A percentile compares a stretch with the other conserved stretches of the same genome.
These are phyloP conservation scores for Thunnus albacares DNA, from an alignment of 2,797 vertebrate species.

Conservation along the genomic window DNA sequence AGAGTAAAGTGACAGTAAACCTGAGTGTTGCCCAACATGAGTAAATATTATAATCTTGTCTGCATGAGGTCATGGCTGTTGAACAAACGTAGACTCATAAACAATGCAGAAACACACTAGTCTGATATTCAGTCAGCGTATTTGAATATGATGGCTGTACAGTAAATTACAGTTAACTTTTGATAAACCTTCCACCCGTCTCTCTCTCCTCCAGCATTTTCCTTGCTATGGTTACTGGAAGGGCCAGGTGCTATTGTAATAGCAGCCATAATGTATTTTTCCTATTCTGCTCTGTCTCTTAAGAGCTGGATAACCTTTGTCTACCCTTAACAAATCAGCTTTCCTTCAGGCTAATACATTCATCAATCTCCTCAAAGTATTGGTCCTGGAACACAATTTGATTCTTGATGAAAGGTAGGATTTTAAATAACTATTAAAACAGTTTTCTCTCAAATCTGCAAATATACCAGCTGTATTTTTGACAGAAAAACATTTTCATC, in stretches of 20 bases:
- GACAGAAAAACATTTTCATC: background rate
- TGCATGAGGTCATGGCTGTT: background rate
- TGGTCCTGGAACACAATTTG: too few relatives aligned
- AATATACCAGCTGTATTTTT: background rate
- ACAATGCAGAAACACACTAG: background rate
- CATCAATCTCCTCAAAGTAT: background rate
- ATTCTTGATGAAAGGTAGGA: too few relatives aligned
- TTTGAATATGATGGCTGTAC: background rate
- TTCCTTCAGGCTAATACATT: background rate
- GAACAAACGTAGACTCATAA: background rate
- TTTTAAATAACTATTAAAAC: background rate
- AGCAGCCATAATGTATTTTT: too few relatives aligned
- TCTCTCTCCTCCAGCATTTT: background rate
- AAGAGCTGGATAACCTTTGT: background rate
- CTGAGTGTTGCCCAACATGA: background rate
- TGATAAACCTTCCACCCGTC: background rate
- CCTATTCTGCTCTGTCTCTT: background rate
- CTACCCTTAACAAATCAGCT: background rate
- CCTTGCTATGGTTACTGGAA: background rate
- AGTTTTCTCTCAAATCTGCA: too few relatives aligned
- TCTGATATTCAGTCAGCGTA: background rate
- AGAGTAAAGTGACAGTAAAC: background rate
- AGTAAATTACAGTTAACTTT: too few relatives aligned
- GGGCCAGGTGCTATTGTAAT: too few relatives aligned
- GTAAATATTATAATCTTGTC: background rate